phyloP scores from a whole-genome alignment of 1,140 invertebrate genomes.

The Elysia chlorotica region DNA sequence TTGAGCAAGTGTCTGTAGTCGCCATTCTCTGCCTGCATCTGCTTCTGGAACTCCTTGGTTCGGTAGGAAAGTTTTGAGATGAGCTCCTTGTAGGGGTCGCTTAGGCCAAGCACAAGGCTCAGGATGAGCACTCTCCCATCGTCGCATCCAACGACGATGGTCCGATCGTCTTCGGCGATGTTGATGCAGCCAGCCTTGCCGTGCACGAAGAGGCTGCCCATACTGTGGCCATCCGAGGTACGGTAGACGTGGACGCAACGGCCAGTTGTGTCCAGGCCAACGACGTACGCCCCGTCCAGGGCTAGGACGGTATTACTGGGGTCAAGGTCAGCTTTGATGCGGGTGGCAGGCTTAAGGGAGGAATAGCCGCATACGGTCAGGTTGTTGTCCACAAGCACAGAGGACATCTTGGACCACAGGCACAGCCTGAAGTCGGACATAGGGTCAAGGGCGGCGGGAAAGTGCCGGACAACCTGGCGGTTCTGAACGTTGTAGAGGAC shows the following conservation, averaged over 20 bases:
- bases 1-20: slow-evolving; percentile 7
- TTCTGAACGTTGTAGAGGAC: slow-evolving; percentile 42
- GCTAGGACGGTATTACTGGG: slow-evolving; percentile 25
- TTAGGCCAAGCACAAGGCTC: slow-evolving; percentile 41
- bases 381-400: slow-evolving; percentile 35
- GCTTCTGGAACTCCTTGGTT: slow-evolving; percentile 3
- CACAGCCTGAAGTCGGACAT: slow-evolving; percentile 25
- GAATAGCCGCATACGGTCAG: slow-evolving; percentile 13
- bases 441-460: slow-evolving; percentile 30
- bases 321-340: slow-evolving; percentile 28
- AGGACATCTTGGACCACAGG: slow-evolving; percentile 28
- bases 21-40: too few species aligned
- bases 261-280: slow-evolving; percentile 33
- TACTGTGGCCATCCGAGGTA: slow-evolving; percentile 33
- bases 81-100: slow-evolving; percentile 45
- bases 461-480: slow-evolving; percentile 35
- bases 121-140: slow-evolving; percentile 53
- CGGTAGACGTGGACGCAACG: slow-evolving; percentile 38
- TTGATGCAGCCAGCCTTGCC: slow-evolving; percentile 41
- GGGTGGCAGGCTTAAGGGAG: not conserved
- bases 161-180: slow-evolving; percentile 53
- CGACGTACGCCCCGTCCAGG: slow-evolving; percentile 43
- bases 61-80: slow-evolving; percentile 45
- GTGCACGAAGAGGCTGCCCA: slow-evolving; percentile 42
- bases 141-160: slow-evolving; percentile 48